phyloP scores from a whole-genome alignment of 2,113 vertebrate species.

The Sinocyclocheilus maitianheensis region DNA sequence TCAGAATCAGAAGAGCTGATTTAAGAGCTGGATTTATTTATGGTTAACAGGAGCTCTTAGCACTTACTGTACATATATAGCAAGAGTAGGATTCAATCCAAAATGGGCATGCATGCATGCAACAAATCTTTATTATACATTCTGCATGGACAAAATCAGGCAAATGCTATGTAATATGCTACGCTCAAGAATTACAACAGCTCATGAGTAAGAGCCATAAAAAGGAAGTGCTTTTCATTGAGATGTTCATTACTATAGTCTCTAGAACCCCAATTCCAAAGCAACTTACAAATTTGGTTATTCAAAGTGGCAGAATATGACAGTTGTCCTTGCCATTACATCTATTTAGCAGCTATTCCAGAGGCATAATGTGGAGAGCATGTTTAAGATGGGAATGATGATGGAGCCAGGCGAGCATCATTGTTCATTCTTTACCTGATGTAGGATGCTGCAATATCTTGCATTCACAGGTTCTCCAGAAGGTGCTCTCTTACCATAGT shows the following conservation, averaged over 20 bases:
- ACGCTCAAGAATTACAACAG: not conserved
- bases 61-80: not conserved
- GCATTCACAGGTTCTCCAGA: not conserved
- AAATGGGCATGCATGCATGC: not conserved
- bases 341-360: slow-evolving; percentile 19
- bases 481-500: not conserved
- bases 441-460: not conserved
- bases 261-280: not conserved
- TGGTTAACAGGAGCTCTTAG: not conserved
- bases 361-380: not conserved
- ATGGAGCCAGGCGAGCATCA: not conserved
- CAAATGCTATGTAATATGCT: not conserved
- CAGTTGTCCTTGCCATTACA: not conserved
- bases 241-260: not conserved
- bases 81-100: not conserved
- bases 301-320: not conserved
- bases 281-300: not conserved
- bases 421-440: not conserved
- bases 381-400: not conserved
- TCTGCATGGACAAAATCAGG: not conserved
- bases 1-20: slow-evolving; percentile 8
- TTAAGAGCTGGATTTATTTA: not conserved
- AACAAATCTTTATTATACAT: not conserved
- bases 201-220: not conserved
- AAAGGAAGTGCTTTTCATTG: not conserved